Evolutionary conservation across 2,113 vertebrate species (phyloP).

Genomic region (Elephas maximus): DNA sequence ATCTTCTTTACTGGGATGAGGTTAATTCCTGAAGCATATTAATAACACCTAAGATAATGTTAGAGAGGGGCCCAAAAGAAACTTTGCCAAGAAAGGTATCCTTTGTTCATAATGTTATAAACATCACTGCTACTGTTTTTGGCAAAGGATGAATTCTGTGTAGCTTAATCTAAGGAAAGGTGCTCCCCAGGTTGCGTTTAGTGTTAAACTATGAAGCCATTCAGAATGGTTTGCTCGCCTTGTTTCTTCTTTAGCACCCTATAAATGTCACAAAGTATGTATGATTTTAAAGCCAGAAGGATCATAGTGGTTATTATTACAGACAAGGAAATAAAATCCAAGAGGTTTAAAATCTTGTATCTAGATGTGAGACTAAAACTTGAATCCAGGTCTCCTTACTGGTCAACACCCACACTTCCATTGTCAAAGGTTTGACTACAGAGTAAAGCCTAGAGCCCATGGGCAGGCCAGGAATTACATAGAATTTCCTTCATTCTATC

Average conservation of each 20-base stretch:
- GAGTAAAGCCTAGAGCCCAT: neutral
- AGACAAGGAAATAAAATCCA: conserved; percentile 15
- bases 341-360: neutral
- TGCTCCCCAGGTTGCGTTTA: neutral
- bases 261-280: neutral
- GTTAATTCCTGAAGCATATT: conserved; percentile 9
- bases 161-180: neutral
- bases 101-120: neutral
- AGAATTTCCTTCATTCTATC: neutral
- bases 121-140: neutral
- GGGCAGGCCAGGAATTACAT: neutral
- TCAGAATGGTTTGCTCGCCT: neutral
- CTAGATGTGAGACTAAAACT: neutral
- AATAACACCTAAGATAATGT: conserved; percentile 4
- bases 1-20: neutral
- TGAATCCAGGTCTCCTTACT: neutral
- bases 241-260: neutral
- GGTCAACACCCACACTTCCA: neutral
- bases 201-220: neutral
- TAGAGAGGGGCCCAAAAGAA: neutral
- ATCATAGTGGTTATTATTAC: neutral
- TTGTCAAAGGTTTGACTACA: neutral
- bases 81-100: neutral
- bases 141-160: neutral
- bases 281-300: neutral